A percentile compares a stretch with the other conserved stretches of the same genome.
Conservation (phyloP, 2,797 vertebrate species). For the Botia kubotai region DNA sequence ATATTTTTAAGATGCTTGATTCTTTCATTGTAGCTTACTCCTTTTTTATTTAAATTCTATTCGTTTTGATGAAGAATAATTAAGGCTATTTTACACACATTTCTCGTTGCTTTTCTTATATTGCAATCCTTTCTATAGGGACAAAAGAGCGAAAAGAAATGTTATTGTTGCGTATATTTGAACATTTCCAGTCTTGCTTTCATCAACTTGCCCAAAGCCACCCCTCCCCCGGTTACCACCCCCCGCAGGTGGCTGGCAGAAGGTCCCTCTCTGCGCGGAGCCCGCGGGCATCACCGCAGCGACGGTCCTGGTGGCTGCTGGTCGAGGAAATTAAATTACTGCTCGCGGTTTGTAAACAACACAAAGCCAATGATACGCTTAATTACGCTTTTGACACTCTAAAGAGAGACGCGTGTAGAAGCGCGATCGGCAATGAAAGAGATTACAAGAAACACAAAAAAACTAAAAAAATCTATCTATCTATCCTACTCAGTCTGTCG, state of each 20-base stretch:
- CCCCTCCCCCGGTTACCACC: conserved; percentile 28
- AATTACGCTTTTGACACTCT: conserved; percentile 75
- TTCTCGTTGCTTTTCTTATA: neutral
- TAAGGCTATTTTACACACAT: neutral
- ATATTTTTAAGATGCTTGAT: no score
- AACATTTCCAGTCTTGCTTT: conserved; percentile 26
- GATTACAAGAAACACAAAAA: conserved; percentile 39
- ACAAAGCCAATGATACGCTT: conserved; percentile 85
- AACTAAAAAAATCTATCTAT: neutral
- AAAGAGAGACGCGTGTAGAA: conserved; percentile 48
- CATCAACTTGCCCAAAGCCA: neutral
- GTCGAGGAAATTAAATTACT: conserved; percentile 82
- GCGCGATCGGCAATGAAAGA: conserved; percentile 10
- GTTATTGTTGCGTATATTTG: conserved; percentile 18
- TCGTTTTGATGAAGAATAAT: neutral
- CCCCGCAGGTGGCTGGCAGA: conserved; percentile 60
- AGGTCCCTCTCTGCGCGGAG: conserved; percentile 55
- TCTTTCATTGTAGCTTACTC: neutral
- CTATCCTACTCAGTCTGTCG: neutral
- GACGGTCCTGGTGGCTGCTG: conserved; percentile 76
- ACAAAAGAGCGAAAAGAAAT: conserved; percentile 11
- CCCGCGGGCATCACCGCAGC: conserved; percentile 67
- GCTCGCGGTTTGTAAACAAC: conserved; percentile 82
- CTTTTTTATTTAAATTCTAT: neutral
- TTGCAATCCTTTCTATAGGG: neutral